Evolutionary conservation across 1,140 invertebrate genomes (phyloP).

Genomic region (Gyrodactylus bullatarudis): DNA sequence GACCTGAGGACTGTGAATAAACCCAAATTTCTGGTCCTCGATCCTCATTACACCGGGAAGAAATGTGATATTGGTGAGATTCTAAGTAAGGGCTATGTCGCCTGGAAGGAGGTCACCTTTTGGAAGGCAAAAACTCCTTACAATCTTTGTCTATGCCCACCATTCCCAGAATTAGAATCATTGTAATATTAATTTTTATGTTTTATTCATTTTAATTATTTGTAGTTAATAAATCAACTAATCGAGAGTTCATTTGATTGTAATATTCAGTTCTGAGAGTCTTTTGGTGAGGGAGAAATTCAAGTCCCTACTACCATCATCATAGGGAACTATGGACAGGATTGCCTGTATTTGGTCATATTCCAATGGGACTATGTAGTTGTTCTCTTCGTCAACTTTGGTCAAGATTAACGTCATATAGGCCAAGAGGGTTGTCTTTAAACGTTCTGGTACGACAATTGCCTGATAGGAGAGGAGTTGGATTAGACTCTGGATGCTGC

Average conservation of each 20-base stretch:
- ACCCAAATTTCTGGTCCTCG: constrained; percentile 56
- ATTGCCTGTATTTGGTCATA: background rate
- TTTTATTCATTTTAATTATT: too few species aligned
- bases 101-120: constrained; percentile 4
- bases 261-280: background rate
- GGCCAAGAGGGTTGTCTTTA: background rate
- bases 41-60: constrained; percentile 41
- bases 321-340: background rate
- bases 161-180: too few species aligned
- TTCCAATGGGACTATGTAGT: background rate
- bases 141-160: constrained; percentile 4
- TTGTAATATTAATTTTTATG: too few species aligned
- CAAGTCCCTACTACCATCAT: background rate
- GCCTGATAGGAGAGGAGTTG: background rate
- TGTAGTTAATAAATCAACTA: too few species aligned
- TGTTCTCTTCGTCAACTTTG: background rate
- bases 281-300: background rate
- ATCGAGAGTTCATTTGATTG: background rate
- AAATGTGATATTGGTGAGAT: background rate
- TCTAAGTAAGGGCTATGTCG: background rate
- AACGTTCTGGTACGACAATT: background rate
- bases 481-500: background rate
- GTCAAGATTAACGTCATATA: background rate
- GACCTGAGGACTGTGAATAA: constrained; percentile 38
- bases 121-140: constrained; percentile 2